These are phyloP conservation scores for Nothobranchius kuhntae DNA, from an alignment of 2,113 vertebrate genomes.

Conservation along the genomic window DNA sequence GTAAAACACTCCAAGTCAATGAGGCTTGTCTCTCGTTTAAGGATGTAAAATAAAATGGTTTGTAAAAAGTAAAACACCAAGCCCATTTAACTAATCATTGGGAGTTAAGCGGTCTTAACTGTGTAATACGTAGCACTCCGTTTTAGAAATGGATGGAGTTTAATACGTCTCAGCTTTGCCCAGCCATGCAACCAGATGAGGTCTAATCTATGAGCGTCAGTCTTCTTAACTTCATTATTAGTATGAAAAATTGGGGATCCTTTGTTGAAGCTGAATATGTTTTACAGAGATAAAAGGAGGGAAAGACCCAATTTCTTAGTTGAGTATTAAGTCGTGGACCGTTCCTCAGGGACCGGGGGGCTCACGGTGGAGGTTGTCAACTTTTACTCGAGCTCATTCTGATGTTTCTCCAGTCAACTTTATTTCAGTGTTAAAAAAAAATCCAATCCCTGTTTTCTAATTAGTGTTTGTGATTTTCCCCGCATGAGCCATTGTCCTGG, in stretches of 20 bases:
- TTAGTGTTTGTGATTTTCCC: conserved; percentile 30
- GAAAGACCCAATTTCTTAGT: conserved; percentile 56
- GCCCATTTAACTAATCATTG: too few relatives aligned
- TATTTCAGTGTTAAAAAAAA: conserved; percentile 47
- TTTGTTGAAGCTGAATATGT: conserved; percentile 65
- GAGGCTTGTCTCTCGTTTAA: too few relatives aligned
- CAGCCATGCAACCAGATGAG: conserved; percentile 28
- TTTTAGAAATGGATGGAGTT: too few relatives aligned
- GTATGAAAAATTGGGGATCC: conserved; percentile 56
- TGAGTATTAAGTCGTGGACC: conserved; percentile 56
- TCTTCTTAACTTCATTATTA: conserved; percentile 70
- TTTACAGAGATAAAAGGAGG: conserved; percentile 66
- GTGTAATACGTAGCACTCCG: too few relatives aligned
- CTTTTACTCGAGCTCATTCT: conserved; percentile 55
- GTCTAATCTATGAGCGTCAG: conserved; percentile 65
- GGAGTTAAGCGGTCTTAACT: too few relatives aligned
- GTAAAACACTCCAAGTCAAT: too few relatives aligned
- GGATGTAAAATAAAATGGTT: too few relatives aligned
- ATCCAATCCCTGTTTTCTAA: conserved; percentile 26
- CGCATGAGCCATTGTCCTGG: not conserved
- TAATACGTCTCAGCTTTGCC: too few relatives aligned
- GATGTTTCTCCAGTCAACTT: conserved; percentile 34
- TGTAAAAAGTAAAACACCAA: too few relatives aligned
- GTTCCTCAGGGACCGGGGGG: conserved; percentile 46
- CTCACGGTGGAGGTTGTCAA: conserved; percentile 51